phyloP scores from a whole-genome alignment of 1,140 invertebrate genomes.

The Caerostris darwini region DNA sequence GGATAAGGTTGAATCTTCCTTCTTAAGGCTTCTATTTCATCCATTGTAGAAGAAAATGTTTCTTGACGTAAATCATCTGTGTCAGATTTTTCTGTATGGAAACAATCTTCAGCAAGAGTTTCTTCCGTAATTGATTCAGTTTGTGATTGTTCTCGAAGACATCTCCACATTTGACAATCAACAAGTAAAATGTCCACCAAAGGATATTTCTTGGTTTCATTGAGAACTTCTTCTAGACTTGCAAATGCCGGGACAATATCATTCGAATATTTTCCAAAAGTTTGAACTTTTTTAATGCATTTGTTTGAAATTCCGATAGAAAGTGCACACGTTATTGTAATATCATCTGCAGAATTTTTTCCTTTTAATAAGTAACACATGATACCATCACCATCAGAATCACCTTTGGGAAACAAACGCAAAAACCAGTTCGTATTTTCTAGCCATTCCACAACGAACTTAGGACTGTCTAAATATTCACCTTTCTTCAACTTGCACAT shows the following conservation, averaged over 20 bases:
- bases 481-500: background rate
- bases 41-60: background rate
- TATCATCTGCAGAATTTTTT: background rate
- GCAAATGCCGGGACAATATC: background rate
- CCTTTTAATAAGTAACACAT: background rate
- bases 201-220: background rate
- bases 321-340: background rate
- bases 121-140: background rate
- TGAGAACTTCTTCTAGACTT: background rate
- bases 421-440: background rate
- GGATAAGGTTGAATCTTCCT: constrained; percentile 6
- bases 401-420: background rate
- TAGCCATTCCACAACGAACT: background rate
- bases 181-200: background rate
- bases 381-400: background rate
- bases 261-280: background rate
- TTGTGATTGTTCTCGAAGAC: background rate
- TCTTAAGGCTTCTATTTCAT: background rate
- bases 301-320: background rate
- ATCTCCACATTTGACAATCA: background rate
- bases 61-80: background rate
- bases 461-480: background rate
- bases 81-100: background rate
- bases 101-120: background rate
- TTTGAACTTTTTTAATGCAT: background rate